A percentile compares a stretch with the other conserved stretches of the same genome.
Evolutionary conservation across 2,888 invertebrate genomes (phyloP).

Genomic region (Scaeva pyrastri): DNA sequence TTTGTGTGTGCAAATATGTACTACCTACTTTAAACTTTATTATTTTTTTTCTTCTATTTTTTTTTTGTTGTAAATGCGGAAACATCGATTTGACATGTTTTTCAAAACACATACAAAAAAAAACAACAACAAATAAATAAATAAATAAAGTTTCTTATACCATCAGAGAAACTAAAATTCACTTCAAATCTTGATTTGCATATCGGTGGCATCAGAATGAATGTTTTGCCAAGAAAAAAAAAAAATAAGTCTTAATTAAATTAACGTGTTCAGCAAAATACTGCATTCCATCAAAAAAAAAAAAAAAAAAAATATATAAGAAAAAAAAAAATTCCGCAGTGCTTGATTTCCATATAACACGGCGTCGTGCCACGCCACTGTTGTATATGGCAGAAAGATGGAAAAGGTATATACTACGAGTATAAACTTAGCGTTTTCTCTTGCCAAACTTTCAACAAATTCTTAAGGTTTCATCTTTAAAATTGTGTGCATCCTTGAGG

Average conservation of each 20-base stretch:
- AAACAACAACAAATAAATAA: background rate
- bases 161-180: background rate
- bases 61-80: conserved; percentile 36
- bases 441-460: conserved; percentile 64
- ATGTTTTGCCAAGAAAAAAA: conserved; percentile 54
- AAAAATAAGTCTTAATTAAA: conserved; percentile 67
- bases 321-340: conserved; percentile 53
- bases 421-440: conserved; percentile 34
- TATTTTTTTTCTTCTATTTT: too few species aligned
- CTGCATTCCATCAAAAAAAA: conserved; percentile 61
- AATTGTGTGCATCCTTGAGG: conserved; percentile 64
- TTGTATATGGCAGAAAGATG: background rate
- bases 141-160: conserved; percentile 22
- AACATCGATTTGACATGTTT: conserved; percentile 30
- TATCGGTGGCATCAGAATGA: conserved; percentile 25
- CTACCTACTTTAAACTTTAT: conserved; percentile 30
- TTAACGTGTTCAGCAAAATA: conserved; percentile 58
- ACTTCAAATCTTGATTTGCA: conserved; percentile 28
- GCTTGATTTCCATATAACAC: conserved; percentile 24
- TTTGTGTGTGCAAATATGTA: background rate
- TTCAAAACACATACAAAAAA: too few species aligned
- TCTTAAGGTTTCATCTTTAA: conserved; percentile 64
- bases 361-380: too few species aligned
- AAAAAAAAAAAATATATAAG: background rate
- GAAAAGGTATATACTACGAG: conserved; percentile 8